Conservation (phyloP, 2,113 vertebrate species). For the Dasypus novemcinctus region DNA sequence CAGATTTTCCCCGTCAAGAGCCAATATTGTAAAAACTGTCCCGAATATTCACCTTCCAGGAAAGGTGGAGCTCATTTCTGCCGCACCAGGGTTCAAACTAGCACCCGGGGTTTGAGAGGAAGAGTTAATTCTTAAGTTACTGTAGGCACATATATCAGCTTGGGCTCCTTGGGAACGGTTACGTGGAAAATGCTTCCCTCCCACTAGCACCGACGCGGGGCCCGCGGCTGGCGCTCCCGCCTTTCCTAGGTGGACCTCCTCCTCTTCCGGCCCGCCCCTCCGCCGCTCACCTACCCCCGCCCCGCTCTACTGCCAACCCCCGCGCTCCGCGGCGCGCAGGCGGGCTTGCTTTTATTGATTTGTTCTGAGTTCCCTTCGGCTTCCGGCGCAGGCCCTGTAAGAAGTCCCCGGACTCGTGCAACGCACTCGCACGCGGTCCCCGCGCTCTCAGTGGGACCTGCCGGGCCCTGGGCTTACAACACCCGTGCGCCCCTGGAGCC, state of each 20-base stretch:
- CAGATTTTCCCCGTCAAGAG: neutral
- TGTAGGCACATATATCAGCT: neutral
- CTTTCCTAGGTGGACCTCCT: too few relatives aligned
- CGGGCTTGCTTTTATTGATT: neutral
- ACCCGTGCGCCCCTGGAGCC: neutral
- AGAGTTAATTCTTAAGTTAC: neutral
- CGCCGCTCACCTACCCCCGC: accelerated
- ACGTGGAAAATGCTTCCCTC: neutral
- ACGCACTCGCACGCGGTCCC: accelerated
- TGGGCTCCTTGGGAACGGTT: neutral
- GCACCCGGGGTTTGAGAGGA: neutral
- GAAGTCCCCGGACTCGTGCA: accelerated
- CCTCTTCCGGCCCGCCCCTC: accelerated
- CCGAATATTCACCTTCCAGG: neutral
- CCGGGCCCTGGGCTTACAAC: neutral
- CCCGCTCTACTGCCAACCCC: neutral
- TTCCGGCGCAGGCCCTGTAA: neutral
- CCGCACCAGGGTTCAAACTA: neutral
- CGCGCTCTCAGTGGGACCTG: neutral
- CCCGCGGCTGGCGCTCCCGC: neutral
- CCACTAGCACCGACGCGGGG: neutral
- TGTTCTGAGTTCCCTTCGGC: neutral
- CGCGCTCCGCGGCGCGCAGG: neutral
- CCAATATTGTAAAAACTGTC: neutral
- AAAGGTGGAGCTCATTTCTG: neutral